Evolutionary conservation across 1,140 invertebrate genomes (phyloP), one percentile per base, ranked within the genome.

Genomic region (Mylabris phalerata): DNA sequence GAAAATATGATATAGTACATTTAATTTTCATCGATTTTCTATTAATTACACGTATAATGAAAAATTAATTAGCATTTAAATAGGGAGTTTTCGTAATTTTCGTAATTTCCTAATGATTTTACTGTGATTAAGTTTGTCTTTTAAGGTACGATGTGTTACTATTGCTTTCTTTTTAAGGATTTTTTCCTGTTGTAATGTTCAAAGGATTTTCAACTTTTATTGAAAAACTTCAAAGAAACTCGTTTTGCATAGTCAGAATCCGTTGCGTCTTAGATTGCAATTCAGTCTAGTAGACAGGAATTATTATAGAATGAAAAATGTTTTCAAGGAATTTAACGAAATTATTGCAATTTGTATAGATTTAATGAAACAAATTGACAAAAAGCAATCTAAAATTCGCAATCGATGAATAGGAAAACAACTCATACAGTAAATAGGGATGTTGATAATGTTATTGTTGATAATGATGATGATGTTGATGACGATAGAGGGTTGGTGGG

Each of bases 401-500:
- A 65, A 65, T 61, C 58, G 52, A 48, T 55, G 60, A 55, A 60
- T 32, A 32, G 62, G 55, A 65, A 65, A 62, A 57, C 59, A 58
- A 62, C 62, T 65, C 48, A 58, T 50, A 60, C 27, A 55, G 55
- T 50, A 47, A 60, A 57, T 55, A 58, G 49, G 40, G 11, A 32
- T 32, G 32, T 5, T 32, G 32, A 32, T 32, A 40, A 57, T 48
- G 43, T 13, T 41, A 40, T 40, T 40, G 41, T 40, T 41, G 24
- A 26, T 39, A 50, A 39, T 32, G 32, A 32, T 32, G 47, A 57
- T 48, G 43, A 38, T 41, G 49, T 40, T 40, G 41, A 50, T 41
- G 24, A 38, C 32, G 19, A 40, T 39, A 41, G 41, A 50, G 38
- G 32, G 38, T 39, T n/a, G 9, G 32, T 5, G 32, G 32, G 32